Evolutionary conservation across 2,113 vertebrate genomes (phyloP).

Genomic region (Elaphurus davidianus): DNA sequence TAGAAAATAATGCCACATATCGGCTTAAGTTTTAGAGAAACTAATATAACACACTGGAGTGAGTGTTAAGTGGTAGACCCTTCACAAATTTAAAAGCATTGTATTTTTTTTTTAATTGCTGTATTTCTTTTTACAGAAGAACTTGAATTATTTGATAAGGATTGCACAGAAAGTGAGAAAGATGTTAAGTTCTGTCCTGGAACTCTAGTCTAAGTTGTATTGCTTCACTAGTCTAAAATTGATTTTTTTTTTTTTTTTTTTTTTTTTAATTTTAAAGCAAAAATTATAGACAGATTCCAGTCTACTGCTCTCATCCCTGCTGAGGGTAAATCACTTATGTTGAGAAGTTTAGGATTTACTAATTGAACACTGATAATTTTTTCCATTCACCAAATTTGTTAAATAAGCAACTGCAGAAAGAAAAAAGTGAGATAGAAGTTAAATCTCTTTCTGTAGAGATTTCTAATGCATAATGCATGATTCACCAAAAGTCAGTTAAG

Average conservation of each 20-base stretch:
- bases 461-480: background rate
- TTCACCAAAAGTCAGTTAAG: background rate
- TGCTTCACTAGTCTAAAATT: background rate
- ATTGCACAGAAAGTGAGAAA: background rate
- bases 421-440: background rate
- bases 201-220: background rate
- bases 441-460: background rate
- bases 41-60: background rate
- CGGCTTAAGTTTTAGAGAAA: constrained; percentile 38
- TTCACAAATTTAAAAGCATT: background rate
- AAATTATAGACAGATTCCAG: background rate
- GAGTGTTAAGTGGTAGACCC: background rate
- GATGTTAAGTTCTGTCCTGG: background rate
- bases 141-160: constrained; percentile 1
- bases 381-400: background rate
- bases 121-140: background rate
- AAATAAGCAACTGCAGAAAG: background rate
- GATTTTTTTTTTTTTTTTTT: background rate
- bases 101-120: background rate
- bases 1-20: constrained; percentile 29
- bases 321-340: background rate
- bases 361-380: constrained; percentile 4
- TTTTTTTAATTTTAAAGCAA: background rate
- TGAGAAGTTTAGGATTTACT: background rate
- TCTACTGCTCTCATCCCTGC: background rate